Conservation (phyloP, 2,797 vertebrate species). For the Tadarida brasiliensis region DNA sequence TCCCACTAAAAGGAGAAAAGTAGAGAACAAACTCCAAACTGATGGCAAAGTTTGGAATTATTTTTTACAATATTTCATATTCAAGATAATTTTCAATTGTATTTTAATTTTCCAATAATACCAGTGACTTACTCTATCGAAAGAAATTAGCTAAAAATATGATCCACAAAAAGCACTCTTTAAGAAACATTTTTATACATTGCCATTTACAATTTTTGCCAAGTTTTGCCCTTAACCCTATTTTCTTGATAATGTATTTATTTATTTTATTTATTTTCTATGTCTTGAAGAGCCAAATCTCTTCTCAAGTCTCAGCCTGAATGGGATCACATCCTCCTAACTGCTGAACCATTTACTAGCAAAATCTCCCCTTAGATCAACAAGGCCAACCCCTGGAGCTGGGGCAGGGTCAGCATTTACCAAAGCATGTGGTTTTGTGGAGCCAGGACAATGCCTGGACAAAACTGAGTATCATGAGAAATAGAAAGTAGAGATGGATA, state of each 20-base stretch:
- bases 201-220: background rate
- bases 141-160: background rate
- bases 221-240: background rate
- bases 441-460: background rate
- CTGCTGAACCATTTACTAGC: background rate
- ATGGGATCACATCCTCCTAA: background rate
- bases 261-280: background rate
- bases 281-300: background rate
- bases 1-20: background rate
- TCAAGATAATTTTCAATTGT: background rate
- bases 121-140: background rate
- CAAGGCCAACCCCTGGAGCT: background rate
- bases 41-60: slow-evolving; percentile 17
- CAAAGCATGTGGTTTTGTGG: background rate
- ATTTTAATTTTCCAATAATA: slow-evolving; percentile 13
- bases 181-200: background rate
- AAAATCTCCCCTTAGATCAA: background rate
- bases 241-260: background rate
- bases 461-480: background rate
- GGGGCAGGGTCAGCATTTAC: rapidly evolving
- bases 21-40: slow-evolving; percentile 13
- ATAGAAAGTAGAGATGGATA: background rate
- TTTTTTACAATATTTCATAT: background rate
- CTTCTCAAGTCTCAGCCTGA: background rate
- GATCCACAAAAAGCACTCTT: background rate